Conservation (phyloP, 2,888 invertebrate genomes). For the Sesamia inferens region DNA sequence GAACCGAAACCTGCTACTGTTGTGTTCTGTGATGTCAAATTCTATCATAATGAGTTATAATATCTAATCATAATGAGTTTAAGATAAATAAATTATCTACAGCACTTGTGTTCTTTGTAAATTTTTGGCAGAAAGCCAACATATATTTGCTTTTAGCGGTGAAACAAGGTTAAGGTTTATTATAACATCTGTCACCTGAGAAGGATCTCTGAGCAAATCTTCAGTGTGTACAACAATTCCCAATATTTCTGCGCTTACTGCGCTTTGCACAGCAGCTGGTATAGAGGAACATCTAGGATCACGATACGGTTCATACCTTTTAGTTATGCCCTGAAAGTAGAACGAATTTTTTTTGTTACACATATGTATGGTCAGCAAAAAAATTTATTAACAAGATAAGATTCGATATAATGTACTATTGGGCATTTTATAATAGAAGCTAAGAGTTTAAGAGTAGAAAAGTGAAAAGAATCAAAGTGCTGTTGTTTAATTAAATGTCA, state of each 20-base stretch:
- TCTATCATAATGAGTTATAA: conserved; percentile 5
- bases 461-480: too few relatives aligned
- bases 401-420: too few relatives aligned
- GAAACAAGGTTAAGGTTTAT: not conserved
- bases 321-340: conserved; percentile 76
- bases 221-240: conserved; percentile 98
- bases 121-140: not conserved
- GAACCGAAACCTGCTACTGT: conserved; percentile 4
- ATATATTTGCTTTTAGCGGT: not conserved
- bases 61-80: not conserved
- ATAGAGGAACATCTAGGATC: conserved; percentile 96
- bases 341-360: conserved; percentile 4
- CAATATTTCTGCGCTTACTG: conserved; percentile 94
- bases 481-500: too few relatives aligned
- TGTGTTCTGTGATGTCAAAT: too few relatives aligned
- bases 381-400: too few relatives aligned
- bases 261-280: conserved; percentile 95
- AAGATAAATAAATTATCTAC: conserved; percentile 17
- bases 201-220: conserved; percentile 95
- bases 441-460: too few relatives aligned
- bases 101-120: not conserved
- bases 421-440: too few relatives aligned
- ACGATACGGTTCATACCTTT: conserved; percentile 93
- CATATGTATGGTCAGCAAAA: not conserved
- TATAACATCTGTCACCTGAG: conserved; percentile 90